Base-by-base conservation (phyloP, 1,140 invertebrate genomes). In the Neodiprion lecontei region DNA sequence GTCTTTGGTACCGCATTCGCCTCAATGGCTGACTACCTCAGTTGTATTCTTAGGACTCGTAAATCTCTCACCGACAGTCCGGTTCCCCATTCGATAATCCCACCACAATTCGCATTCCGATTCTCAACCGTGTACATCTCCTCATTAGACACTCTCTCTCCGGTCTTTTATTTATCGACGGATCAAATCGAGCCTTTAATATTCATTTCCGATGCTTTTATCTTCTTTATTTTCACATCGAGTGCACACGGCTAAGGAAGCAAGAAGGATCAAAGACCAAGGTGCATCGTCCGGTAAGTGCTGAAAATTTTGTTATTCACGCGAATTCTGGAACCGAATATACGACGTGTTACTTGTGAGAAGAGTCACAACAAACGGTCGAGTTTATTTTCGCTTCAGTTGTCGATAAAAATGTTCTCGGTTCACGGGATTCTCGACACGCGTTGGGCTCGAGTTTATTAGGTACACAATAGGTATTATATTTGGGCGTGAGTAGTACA, bases 21-120 rank as follows among this genome's bases (percentile, higher is more conserved):
- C 53, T 61, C 53, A 14, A 61, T 61, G 11, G 72, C 67, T 40
- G 7, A 48, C 40, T 12, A n/a, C 50, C 14, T 23, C 65, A 47
- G 23, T 49, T 81, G 80, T 81, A 81, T 81, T 81, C 78, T 81
- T 81, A 81, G 80, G 80, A 81, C 74, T 48, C n/a, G 3, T 61
- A 61, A 61, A 17, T 17, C 53, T 17, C 53, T 61, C n/a, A 9
- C n/a, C 11, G 53, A 12, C 11, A 61, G n/a, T 61, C n/a, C 53
- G 4, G n/a, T 14, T 14, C 11, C 53, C 11, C 53, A 17, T 61
- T 61, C 53, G 9, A 61, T 61, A 40, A 40, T 40, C 53, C 11
- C 11, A 61, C n/a, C 9, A 61, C 11, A 14, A 61, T 61, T 61
- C n/a, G 53, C 53, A 17, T 61, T 61, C 53, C 11, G 11, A 17